Evolutionary conservation across 2,888 invertebrate genomes (phyloP).

Genomic region (Mimachlamys varia): DNA sequence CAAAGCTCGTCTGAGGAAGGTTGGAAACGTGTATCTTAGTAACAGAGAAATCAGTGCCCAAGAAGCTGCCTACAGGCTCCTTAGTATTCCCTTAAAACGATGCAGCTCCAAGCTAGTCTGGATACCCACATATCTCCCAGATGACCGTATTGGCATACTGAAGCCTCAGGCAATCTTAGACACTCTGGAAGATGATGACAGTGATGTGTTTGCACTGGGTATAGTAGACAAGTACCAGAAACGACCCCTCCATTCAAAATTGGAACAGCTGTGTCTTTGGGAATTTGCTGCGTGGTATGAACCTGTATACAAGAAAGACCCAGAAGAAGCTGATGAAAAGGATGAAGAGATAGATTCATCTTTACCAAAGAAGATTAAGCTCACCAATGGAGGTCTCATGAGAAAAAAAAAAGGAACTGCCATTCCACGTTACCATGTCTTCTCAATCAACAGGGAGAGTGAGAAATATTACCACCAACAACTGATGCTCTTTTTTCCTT

Average conservation of each 20-base stretch:
- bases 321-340: not conserved
- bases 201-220: not conserved
- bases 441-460: not conserved
- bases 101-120: slow-evolving; percentile 35
- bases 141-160: not conserved
- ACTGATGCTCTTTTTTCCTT: not conserved
- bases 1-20: not conserved
- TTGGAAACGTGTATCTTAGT: slow-evolving; percentile 6
- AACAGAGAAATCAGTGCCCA: slow-evolving; percentile 42
- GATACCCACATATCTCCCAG: not conserved
- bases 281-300: not conserved
- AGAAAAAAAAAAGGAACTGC: slow-evolving; percentile 37
- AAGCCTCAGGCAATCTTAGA: slow-evolving; percentile 17
- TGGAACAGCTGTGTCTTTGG: not conserved
- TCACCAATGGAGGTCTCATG: slow-evolving; percentile 36
- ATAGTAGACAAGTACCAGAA: not conserved
- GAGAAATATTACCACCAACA: not conserved
- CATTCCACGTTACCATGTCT: slow-evolving; percentile 34
- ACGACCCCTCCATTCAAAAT: not conserved
- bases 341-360: not conserved
- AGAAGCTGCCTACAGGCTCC: slow-evolving; percentile 37
- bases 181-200: not conserved
- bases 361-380: slow-evolving; percentile 23
- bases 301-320: not conserved
- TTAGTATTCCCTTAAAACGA: slow-evolving; percentile 32